Evolutionary conservation across 2,113 vertebrate species (phyloP), one percentile per base, ranked within the genome.

Genomic region (Leptobrachium ailaonicum): DNA sequence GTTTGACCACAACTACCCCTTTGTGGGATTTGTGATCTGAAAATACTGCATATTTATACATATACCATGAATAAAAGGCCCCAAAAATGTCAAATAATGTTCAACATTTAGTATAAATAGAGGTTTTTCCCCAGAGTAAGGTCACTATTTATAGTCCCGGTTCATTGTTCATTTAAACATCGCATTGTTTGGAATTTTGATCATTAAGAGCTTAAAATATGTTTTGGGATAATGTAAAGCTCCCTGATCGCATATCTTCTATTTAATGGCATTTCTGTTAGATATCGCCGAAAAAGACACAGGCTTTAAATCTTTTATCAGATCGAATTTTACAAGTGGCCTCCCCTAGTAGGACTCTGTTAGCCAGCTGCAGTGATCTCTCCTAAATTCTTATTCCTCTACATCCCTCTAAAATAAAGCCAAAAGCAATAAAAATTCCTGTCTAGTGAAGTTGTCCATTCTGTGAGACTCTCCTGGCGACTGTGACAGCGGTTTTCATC

Each of bases 361-460:
- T 82, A 72, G 80, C 82, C 44, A 0, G 3, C 44, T 84, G 75
- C 50, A 82, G 83, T 0, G 0, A 82, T 71, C 79, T 83, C 1
- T 43, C 82, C 75, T 79, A 76, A 79, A 13, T 73, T 85, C 56
- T 63, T 63, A 67, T 77, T 63, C 66, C 45, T 77, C 81, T 83
- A 82, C 83, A 81, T 13, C 43, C 47, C 60, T 83, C 85, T 86
- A 91, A 82, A 62, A 86, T 90, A 87, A 92, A 78, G 86, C 71
- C 84, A 88, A 13, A 13, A 82, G 87, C 86, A 84, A 76, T 85
- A 91, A 91, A 85, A 87, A 90, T 91, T 88, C 87, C 89, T 86
- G 86, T 62, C n/a, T 0, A 77, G 89, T 85, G 78, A 79, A 77
- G 1, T 60, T 45, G 54, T 0, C 77, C 1, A 14, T 60, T 60